These are phyloP conservation scores for Neolamprologus caudopunctatus DNA, from an alignment of 2,113 vertebrate species.

Conservation along the genomic window DNA sequence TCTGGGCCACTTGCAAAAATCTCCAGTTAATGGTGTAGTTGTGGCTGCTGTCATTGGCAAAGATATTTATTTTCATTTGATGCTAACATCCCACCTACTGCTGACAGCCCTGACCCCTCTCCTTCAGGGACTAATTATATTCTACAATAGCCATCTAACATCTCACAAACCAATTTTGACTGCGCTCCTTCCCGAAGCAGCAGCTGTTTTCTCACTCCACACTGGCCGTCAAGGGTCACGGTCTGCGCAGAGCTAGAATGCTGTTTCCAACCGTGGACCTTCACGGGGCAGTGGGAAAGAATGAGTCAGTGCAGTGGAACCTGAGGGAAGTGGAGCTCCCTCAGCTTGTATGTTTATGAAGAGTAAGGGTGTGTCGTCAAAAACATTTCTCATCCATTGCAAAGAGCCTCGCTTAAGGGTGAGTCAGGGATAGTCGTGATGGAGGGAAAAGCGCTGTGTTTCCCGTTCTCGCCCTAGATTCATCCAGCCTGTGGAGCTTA, in stretches of 20 bases:
- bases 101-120: neutral
- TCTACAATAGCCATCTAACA: neutral
- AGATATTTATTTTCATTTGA: neutral
- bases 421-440: neutral
- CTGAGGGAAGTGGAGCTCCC: neutral
- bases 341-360: neutral
- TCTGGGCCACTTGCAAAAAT: neutral
- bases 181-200: neutral
- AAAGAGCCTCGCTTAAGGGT: neutral
- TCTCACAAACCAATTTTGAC: neutral
- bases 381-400: neutral
- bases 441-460: neutral
- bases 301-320: neutral
- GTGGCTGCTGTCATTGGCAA: neutral
- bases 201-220: neutral
- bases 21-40: neutral
- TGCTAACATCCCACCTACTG: neutral
- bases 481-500: neutral
- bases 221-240: neutral
- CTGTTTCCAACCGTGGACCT: neutral
- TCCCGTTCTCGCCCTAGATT: neutral
- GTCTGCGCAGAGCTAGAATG: neutral
- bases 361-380: neutral
- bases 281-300: conserved; percentile 1
- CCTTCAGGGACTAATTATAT: neutral